phyloP scores from a whole-genome alignment of 2,113 vertebrate species.

The Rhinolophus ferrumequinum region DNA sequence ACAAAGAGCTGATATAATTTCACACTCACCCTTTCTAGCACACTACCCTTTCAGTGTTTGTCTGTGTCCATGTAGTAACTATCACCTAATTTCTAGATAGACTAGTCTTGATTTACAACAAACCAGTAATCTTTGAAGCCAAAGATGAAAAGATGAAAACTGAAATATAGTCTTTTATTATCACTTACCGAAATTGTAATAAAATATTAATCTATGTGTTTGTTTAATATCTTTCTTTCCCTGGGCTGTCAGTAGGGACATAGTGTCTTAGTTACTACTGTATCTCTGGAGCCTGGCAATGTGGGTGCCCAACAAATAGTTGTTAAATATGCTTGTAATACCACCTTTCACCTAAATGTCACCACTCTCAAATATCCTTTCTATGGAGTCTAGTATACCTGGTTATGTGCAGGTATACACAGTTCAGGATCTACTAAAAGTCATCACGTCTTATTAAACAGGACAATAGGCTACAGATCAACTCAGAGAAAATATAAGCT shows the following conservation, averaged over 20 bases:
- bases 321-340: neutral
- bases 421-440: neutral
- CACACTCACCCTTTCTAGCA: neutral
- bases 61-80: neutral
- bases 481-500: neutral
- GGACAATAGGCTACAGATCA: neutral
- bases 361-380: neutral
- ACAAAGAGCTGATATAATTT: neutral
- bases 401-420: neutral
- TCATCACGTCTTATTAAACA: neutral
- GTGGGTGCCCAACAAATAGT: neutral
- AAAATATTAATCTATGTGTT: neutral
- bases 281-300: neutral
- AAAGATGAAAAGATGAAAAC: slow-evolving; percentile 11
- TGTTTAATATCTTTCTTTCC: neutral
- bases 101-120: neutral
- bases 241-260: neutral
- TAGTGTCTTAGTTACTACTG: neutral
- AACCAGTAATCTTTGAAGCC: neutral
- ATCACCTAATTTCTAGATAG: neutral
- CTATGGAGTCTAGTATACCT: neutral
- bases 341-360: neutral
- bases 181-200: neutral
- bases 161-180: neutral
- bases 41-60: neutral